A percentile compares a stretch with the other conserved stretches of the same genome.
These are phyloP conservation scores for Sipha maydis DNA, from an alignment of 2,888 invertebrate species.

Conservation along the genomic window DNA sequence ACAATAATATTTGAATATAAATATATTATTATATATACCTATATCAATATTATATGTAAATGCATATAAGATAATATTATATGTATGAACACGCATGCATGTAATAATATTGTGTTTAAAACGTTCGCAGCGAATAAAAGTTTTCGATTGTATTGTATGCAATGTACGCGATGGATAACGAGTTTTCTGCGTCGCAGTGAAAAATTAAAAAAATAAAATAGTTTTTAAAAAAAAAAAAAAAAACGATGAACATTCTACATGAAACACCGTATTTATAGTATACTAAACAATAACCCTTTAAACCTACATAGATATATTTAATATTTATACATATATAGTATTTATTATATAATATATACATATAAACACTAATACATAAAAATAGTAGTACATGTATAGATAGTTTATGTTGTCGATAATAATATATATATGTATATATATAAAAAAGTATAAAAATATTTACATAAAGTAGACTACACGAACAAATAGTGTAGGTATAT, in stretches of 20 bases:
- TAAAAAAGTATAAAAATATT: slow-evolving; percentile 62
- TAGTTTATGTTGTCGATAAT: slow-evolving; percentile 41
- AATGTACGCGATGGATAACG: neutral
- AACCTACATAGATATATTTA: slow-evolving; percentile 49
- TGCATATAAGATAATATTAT: neutral
- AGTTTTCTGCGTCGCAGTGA: slow-evolving; percentile 43
- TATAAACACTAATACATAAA: slow-evolving; percentile 23
- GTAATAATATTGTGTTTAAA: neutral
- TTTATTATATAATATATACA: neutral
- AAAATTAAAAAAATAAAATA: slow-evolving; percentile 42
- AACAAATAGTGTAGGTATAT: slow-evolving; percentile 58
- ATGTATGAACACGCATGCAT: neutral
- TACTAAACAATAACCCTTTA: slow-evolving; percentile 25
- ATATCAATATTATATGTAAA: no score
- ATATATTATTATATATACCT: no score
- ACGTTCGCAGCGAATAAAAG: neutral
- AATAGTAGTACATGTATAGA: slow-evolving; percentile 35
- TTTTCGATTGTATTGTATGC: neutral
- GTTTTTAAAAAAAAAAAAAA: neutral
- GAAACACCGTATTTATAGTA: slow-evolving; percentile 14
- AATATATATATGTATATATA: slow-evolving; percentile 46
- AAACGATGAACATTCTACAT: slow-evolving; percentile 47
- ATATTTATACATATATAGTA: neutral
- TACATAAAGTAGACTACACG: slow-evolving; percentile 60
- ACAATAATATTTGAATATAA: no score